These are phyloP conservation scores for Lordiphosa mommai DNA, from an alignment of 1,140 invertebrate genomes.

Conservation along the genomic window DNA sequence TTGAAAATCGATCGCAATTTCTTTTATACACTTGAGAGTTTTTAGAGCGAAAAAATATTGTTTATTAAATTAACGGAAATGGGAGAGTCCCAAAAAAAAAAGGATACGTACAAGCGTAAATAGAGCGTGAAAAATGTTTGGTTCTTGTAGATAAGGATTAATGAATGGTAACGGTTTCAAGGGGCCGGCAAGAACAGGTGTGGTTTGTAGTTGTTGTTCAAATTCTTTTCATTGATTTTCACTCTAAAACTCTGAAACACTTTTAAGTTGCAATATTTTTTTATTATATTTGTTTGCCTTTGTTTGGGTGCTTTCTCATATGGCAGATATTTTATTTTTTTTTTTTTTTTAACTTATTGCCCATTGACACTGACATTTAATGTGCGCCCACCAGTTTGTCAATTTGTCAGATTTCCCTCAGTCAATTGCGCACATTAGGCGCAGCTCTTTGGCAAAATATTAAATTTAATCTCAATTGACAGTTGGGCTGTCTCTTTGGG, in stretches of 20 bases:
- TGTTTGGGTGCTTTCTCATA: conserved; percentile 34
- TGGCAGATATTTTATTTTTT: conserved; percentile 19
- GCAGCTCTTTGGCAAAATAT: conserved; percentile 33
- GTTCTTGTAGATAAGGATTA: conserved; percentile 15
- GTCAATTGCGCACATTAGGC: conserved; percentile 9
- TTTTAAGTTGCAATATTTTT: conserved; percentile 72
- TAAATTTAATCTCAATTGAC: conserved; percentile 65
- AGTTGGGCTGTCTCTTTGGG: conserved; percentile 26
- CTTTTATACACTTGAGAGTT: conserved; percentile 68
- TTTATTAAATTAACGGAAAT: conserved; percentile 71
- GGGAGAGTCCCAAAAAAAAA: conserved; percentile 25
- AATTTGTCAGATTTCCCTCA: conserved; percentile 5
- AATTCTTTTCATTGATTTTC: conserved; percentile 34
- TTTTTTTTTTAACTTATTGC: not conserved
- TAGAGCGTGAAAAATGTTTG: conserved; percentile 49
- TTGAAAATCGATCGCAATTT: conserved; percentile 27
- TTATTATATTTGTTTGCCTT: conserved; percentile 75
- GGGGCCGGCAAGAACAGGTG: conserved; percentile 24
- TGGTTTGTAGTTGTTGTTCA: not conserved
- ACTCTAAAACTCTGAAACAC: conserved; percentile 61
- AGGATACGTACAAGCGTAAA: conserved; percentile 17
- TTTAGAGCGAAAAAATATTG: conserved; percentile 76
- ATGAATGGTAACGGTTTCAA: conserved; percentile 19
- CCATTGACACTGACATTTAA: conserved; percentile 17
- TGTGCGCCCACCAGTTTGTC: conserved; percentile 7